Evolutionary conservation across 2,113 vertebrate species (phyloP).

Genomic region (Lophius piscatorius): DNA sequence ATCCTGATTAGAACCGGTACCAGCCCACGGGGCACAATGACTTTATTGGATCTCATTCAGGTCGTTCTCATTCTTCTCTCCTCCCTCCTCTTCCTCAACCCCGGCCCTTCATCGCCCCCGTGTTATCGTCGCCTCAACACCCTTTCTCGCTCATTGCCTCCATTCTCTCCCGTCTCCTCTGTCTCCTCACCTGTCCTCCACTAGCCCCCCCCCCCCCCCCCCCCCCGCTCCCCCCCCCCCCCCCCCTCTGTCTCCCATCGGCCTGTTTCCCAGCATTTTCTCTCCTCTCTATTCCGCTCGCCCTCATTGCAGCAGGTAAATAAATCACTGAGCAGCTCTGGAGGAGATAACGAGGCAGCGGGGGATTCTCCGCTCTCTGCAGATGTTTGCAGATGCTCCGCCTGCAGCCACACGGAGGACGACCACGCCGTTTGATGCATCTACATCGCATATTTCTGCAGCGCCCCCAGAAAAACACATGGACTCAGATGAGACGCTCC

Average conservation of each 20-base stretch:
- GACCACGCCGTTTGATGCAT: constrained; percentile 49
- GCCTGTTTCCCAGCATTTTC: constrained; percentile 32
- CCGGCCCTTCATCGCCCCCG: constrained; percentile 52
- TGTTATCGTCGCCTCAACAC: constrained; percentile 57
- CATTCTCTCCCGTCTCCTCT: constrained; percentile 40
- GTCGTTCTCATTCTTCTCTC: constrained; percentile 48
- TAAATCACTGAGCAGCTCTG: constrained; percentile 80
- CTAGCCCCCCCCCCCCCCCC: constrained; percentile 1
- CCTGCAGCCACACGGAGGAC: constrained; percentile 66
- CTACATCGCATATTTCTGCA: constrained; percentile 37
- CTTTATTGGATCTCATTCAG: constrained; percentile 3
- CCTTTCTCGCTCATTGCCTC: constrained; percentile 38
- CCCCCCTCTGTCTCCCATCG: constrained; percentile 39
- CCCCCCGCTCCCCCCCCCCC: constrained; percentile 25
- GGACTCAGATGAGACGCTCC: constrained; percentile 44
- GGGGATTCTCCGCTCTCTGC: constrained; percentile 69
- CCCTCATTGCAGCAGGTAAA: constrained; percentile 75
- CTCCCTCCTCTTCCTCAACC: constrained; percentile 47
- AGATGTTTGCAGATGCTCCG: constrained; percentile 75
- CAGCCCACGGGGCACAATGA: constrained; percentile 1
- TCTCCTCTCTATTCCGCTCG: constrained; percentile 38
- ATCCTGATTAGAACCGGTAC: constrained; percentile 46
- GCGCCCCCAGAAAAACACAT: constrained; percentile 56
- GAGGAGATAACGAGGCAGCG: constrained; percentile 78
- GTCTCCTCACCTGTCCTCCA: constrained; percentile 58